Conservation (phyloP, 2,888 invertebrate species). For the Acleris cristana region DNA sequence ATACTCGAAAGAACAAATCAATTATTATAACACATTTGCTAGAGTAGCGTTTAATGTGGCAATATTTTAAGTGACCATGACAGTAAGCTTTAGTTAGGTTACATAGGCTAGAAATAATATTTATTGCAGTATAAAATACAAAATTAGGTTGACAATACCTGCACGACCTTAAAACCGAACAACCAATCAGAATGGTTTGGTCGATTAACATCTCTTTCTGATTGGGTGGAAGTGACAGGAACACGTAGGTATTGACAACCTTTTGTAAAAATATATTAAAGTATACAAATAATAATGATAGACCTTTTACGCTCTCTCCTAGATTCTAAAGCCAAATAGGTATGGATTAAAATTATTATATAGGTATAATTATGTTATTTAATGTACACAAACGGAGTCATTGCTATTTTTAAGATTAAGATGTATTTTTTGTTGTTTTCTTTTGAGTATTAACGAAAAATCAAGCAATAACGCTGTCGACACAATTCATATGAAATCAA, state of each 20-base stretch:
- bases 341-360: slow-evolving; percentile 40
- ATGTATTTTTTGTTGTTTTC: slow-evolving; percentile 22
- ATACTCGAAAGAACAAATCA: slow-evolving; percentile 21
- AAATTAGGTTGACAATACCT: slow-evolving; percentile 40
- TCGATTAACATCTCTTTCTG: neutral
- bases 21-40: slow-evolving; percentile 41
- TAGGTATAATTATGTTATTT: slow-evolving; percentile 39
- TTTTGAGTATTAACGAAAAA: neutral
- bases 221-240: slow-evolving; percentile 11
- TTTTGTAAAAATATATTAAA: slow-evolving; percentile 37
- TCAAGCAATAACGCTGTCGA: neutral
- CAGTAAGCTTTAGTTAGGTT: slow-evolving; percentile 67
- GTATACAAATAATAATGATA: slow-evolving; percentile 37
- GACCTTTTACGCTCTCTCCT: slow-evolving; percentile 49
- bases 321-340: slow-evolving; percentile 50
- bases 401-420: slow-evolving; percentile 39
- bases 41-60: slow-evolving; percentile 45
- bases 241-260: slow-evolving; percentile 41
- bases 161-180: slow-evolving; percentile 32
- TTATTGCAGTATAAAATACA: slow-evolving; percentile 37
- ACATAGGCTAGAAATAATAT: slow-evolving; percentile 44
- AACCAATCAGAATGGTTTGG: slow-evolving; percentile 15
- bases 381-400: slow-evolving; percentile 42
- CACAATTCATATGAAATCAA: neutral
- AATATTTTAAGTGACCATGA: slow-evolving; percentile 56